phyloP scores from a whole-genome alignment of 2,888 invertebrate species.

The Exocentrus adspersus region DNA sequence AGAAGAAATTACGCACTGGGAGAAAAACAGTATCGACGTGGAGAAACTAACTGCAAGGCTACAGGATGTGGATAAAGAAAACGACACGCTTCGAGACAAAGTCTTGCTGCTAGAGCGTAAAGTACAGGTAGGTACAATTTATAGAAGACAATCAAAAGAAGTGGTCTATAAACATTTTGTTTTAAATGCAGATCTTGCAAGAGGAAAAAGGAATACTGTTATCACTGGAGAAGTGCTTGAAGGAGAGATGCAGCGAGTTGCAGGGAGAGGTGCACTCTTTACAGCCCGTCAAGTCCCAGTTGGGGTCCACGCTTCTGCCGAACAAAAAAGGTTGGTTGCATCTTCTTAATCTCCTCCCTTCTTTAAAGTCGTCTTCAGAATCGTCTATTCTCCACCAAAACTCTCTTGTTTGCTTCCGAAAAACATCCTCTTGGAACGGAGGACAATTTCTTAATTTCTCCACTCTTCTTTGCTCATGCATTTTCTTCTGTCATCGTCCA shows the following conservation, averaged over 20 bases:
- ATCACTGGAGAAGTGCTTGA: slow-evolving; percentile 78
- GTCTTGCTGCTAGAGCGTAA: slow-evolving; percentile 76
- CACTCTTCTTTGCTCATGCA: no score
- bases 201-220: slow-evolving; percentile 80
- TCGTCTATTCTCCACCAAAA: no score
- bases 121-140: slow-evolving; percentile 76
- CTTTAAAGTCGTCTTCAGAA: no score
- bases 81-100: slow-evolving; percentile 72
- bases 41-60: slow-evolving; percentile 78
- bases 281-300: slow-evolving; percentile 67
- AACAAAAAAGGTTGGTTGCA: slow-evolving; percentile 39
- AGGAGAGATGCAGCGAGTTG: slow-evolving; percentile 79
- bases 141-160: no score
- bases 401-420: neutral
- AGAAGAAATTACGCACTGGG: slow-evolving; percentile 79
- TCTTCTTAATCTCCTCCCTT: no score
- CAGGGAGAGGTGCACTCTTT: slow-evolving; percentile 76
- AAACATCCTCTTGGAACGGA: no score
- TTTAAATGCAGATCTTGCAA: slow-evolving; percentile 78
- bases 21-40: slow-evolving; percentile 81
- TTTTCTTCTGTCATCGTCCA: no score
- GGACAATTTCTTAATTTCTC: no score
- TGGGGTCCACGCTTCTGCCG: slow-evolving; percentile 28
- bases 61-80: slow-evolving; percentile 75
- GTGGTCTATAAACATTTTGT: neutral